Conservation (phyloP, 1,140 invertebrate genomes). For the Chironomus striatipennis region DNA sequence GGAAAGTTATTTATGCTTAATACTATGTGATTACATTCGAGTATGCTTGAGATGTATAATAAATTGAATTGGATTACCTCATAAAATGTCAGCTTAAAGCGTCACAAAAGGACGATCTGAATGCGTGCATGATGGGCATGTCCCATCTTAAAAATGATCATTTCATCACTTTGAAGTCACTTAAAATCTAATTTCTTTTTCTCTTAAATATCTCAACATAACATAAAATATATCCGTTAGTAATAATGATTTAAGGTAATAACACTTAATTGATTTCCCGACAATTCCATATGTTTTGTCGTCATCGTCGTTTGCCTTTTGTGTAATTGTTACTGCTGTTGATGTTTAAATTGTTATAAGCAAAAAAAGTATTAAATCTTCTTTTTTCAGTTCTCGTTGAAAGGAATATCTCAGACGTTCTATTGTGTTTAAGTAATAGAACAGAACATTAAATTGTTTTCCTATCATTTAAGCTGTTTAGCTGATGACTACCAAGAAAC, state of each 20-base stretch:
- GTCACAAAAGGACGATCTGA: too few species aligned
- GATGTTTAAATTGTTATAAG: neutral
- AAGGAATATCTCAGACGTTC: neutral
- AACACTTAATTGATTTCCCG: neutral
- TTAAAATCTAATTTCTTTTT: neutral
- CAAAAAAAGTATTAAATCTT: neutral
- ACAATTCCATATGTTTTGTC: neutral
- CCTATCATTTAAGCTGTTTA: too few species aligned
- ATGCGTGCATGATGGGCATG: too few species aligned
- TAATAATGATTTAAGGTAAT: neutral
- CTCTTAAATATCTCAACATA: neutral
- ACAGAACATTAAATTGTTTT: too few species aligned
- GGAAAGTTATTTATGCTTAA: neutral
- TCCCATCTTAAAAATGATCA: neutral
- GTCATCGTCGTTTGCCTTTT: neutral
- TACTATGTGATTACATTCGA: too few species aligned
- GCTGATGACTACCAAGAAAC: too few species aligned
- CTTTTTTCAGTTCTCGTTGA: neutral
- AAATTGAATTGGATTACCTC: too few species aligned
- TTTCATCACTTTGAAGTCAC: neutral
- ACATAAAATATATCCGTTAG: neutral
- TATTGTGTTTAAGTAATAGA: too few species aligned
- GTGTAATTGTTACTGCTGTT: neutral
- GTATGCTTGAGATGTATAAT: too few species aligned
- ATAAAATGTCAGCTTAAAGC: too few species aligned